Conservation (phyloP, 2,113 vertebrate species). For the Oophaga pumilio region DNA sequence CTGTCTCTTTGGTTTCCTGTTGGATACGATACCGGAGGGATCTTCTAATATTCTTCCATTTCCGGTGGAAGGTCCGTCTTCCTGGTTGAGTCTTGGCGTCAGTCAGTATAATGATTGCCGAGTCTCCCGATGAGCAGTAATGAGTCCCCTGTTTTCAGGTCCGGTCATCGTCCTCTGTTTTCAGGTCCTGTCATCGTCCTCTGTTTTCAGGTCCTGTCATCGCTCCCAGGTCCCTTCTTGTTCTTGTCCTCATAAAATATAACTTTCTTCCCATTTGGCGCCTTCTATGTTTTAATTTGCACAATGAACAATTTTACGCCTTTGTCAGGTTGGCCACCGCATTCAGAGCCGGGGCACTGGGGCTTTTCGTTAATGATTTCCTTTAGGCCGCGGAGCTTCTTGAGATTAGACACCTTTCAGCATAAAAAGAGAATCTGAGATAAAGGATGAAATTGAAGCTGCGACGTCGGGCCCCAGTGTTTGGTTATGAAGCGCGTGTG, state of each 20-base stretch:
- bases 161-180: not conserved
- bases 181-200: not conserved
- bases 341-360: not conserved
- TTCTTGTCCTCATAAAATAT: not conserved
- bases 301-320: not conserved
- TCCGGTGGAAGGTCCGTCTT: not conserved
- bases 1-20: too few relatives aligned
- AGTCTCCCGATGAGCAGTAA: not conserved
- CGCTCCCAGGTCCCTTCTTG: not conserved
- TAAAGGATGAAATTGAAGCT: too few relatives aligned
- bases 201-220: not conserved
- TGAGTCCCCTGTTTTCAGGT: not conserved
- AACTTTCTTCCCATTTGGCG: not conserved
- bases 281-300: constrained; percentile 21
- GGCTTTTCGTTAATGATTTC: not conserved
- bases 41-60: not conserved
- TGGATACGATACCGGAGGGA: not conserved
- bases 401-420: not conserved
- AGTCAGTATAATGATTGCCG: not conserved
- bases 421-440: not conserved
- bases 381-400: not conserved
- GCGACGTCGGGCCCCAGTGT: not conserved
- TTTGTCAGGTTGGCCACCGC: not conserved
- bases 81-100: not conserved
- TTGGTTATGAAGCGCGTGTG: not conserved